Evolutionary conservation across 2,797 vertebrate genomes (phyloP).

Genomic region (Anabacerthia variegaticeps): DNA sequence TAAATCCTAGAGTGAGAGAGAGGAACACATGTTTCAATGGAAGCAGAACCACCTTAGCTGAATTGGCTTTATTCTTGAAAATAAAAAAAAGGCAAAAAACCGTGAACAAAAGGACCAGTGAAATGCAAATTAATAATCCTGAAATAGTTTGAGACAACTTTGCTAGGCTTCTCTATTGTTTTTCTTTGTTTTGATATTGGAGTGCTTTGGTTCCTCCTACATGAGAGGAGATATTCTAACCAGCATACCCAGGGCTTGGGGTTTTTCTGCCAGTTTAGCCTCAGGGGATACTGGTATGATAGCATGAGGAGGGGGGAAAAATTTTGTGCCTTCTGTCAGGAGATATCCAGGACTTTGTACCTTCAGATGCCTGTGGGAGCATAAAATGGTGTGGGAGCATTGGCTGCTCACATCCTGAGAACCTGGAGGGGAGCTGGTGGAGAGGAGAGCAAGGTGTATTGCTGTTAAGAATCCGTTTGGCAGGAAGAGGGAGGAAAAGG

Average conservation of each 20-base stretch:
- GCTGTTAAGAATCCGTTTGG: neutral
- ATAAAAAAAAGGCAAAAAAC: neutral
- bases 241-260: neutral
- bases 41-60: neutral
- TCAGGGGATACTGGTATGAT: neutral
- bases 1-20: neutral
- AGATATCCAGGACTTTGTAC: neutral
- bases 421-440: neutral
- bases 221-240: neutral
- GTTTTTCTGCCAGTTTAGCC: neutral
- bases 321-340: neutral
- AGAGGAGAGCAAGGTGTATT: accelerated
- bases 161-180: neutral
- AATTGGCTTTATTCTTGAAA: neutral
- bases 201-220: neutral
- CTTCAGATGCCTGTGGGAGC: neutral
- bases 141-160: neutral
- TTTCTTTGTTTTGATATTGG: neutral
- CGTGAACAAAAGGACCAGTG: neutral
- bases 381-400: neutral
- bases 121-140: neutral
- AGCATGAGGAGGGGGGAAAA: neutral
- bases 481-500: neutral
- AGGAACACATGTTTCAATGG: neutral
- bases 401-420: neutral